Evolutionary conservation across 2,113 vertebrate genomes (phyloP), one percentile per base, ranked within the genome.

Genomic region (Suncus etruscus): DNA sequence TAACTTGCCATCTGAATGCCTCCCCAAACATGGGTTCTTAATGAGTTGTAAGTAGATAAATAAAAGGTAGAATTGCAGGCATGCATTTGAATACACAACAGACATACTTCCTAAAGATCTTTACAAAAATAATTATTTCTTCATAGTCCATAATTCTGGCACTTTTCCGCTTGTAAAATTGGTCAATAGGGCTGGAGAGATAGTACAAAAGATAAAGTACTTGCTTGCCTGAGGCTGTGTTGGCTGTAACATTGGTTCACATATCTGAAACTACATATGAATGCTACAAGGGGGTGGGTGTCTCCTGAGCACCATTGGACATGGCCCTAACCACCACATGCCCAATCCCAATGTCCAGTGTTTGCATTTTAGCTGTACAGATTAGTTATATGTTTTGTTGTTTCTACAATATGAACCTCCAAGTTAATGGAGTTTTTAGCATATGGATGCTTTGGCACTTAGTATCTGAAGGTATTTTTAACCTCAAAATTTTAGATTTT

Each of bases 21-120:
- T 76, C 45, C n/a, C 91, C 9, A 47, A 89, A 54, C 77, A 83
- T 85, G 3, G 81, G 18, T 69, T 84, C 86, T 50, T 89, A 18
- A 65, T 89, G 75, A n/a, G 69, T 94, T 95, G 68, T 69, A 90
- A 83, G 27, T 87, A 12, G 5, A 70, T 90, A 89, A 31, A 81
- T 45, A 81, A 91, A 89, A 77, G 20, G 90, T 92, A 47, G 48
- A 87, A 70, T 66, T 91, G 12, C 18, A 31, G 48, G 31, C 45
- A 82, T 84, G 83, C 58, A 83, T 16, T 69, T 86, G 68, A 72
- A 32, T 93, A 63, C 77, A 1, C 88, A 73, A 27, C 27, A 88
- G 45, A 15, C 14, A 74, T 83, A 90, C 27, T 84, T 20, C 45
- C 50, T 89, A 74, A 70, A 82, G 45, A 65, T 66, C 22, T 32